phyloP scores from a whole-genome alignment of 2,113 vertebrate species.

The Esox niger region DNA sequence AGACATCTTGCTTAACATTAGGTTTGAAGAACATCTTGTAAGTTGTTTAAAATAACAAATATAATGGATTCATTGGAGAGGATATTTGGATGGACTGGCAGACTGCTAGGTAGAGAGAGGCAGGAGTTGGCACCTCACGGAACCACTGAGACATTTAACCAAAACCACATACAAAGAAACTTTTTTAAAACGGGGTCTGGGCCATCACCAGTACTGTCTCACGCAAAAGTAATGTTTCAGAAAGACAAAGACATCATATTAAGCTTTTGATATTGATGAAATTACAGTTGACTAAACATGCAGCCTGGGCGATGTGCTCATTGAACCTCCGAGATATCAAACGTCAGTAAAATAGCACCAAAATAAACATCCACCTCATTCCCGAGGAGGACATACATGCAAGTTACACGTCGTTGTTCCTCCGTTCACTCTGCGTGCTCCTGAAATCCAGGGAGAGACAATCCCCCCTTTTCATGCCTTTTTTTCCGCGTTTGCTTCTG shows the following conservation, averaged over 20 bases:
- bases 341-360: no score
- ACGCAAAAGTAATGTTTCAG: no score
- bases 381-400: constrained; percentile 62
- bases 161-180: background rate
- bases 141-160: background rate
- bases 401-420: constrained; percentile 64
- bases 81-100: background rate
- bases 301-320: no score
- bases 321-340: no score
- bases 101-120: background rate
- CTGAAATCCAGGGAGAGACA: constrained; percentile 65
- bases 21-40: background rate
- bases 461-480: constrained; percentile 71
- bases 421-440: constrained; percentile 47
- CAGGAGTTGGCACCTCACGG: background rate
- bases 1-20: background rate
- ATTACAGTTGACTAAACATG: no score
- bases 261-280: no score
- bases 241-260: background rate
- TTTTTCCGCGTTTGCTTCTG: constrained; percentile 33
- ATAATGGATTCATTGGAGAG: background rate
- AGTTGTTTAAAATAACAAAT: background rate
- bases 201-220: background rate
- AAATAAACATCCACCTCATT: no score
- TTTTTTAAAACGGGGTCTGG: background rate